Conservation (phyloP, 2,888 invertebrate species). For the Cosmopolites sordidus region DNA sequence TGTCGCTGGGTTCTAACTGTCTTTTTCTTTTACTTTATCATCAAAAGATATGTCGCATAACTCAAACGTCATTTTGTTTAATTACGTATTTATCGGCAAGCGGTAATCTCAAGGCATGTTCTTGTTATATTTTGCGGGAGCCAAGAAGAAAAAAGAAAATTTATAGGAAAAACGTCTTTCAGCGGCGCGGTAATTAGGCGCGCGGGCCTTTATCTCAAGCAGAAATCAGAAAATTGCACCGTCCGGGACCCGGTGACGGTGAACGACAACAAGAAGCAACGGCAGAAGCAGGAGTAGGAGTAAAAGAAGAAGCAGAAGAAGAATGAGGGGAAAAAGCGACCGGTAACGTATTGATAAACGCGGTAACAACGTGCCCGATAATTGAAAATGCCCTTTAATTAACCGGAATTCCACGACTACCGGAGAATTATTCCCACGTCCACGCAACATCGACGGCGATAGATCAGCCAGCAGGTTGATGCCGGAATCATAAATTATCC, state of each 20-base stretch:
- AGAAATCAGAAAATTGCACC: conserved; percentile 28
- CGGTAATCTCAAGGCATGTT: conserved; percentile 4
- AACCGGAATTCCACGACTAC: conserved; percentile 40
- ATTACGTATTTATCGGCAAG: background rate
- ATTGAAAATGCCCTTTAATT: conserved; percentile 42
- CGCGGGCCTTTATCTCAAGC: conserved; percentile 24
- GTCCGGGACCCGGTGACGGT: background rate
- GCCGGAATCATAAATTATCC: no score
- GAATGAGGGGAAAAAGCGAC: background rate
- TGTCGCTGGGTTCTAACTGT: no score
- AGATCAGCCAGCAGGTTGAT: conserved; percentile 8
- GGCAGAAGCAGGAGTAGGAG: no score
- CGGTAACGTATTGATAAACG: conserved; percentile 37
- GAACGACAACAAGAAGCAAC: no score
- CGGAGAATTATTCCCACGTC: conserved; percentile 32
- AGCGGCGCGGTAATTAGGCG: conserved; percentile 25
- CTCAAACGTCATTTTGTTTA: conserved; percentile 1
- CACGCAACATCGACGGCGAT: conserved; percentile 20
- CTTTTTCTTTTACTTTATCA: no score
- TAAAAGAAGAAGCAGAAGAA: no score
- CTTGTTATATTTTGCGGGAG: background rate
- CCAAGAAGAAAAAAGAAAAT: conserved; percentile 9
- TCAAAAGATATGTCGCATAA: background rate
- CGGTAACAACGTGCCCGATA: conserved; percentile 37
- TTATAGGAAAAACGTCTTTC: conserved; percentile 21